Base-by-base conservation (phyloP, 53 echinoderm and acorn worm genomes). In the Luidia sarsii region DNA sequence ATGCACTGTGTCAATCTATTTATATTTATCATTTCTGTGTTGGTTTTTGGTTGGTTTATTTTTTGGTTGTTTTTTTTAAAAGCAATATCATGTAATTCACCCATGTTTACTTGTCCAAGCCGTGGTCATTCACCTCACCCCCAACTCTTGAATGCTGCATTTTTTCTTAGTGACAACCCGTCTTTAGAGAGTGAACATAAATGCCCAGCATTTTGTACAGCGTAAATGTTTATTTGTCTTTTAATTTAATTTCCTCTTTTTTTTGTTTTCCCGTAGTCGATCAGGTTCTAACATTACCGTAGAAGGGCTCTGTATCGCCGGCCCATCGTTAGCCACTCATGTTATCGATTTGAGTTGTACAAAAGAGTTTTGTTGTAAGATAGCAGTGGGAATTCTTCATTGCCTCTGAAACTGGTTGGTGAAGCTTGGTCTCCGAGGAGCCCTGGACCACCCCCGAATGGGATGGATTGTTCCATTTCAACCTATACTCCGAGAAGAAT, bases 11-110 rank as follows among this genome's bases (percentile, higher is more conserved):
- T 11, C 33, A 35, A 45, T 51, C 51, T 75, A 75, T 75, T 57
- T 73, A 56, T 56, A 37, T 56, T 27, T 30, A 51, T 8, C 39
- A 24, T 73, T 36, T 39, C 49, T 16, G 43, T 73, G 36, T 8
- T 64, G 18, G 64, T 64, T 35, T 64, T 64, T 35, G 3, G 20
- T 1, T 14, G 46, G 15, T 46, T 46, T 46, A 10, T 57, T n/a
- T n/a, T n/a, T n/a, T n/a, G n/a, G n/a, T n/a, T 41, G 41, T 41
- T 41, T 6, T 41, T 7, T 6, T 41, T 41, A 41, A 57, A 45
- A 75, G 75, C 75, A 75, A 75, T 75, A 75, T 57, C 29, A 31
- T 59, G 59, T 75, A 60, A 75, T 60, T 75, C 61, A 4, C 37
- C 30, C 22, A 31, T 56, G 25, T 57, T 3, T 51, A 57, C 4